Evolutionary conservation across 92 coral and sea anemone species (phyloP).

Genomic region (Epizoanthus rinbou): DNA sequence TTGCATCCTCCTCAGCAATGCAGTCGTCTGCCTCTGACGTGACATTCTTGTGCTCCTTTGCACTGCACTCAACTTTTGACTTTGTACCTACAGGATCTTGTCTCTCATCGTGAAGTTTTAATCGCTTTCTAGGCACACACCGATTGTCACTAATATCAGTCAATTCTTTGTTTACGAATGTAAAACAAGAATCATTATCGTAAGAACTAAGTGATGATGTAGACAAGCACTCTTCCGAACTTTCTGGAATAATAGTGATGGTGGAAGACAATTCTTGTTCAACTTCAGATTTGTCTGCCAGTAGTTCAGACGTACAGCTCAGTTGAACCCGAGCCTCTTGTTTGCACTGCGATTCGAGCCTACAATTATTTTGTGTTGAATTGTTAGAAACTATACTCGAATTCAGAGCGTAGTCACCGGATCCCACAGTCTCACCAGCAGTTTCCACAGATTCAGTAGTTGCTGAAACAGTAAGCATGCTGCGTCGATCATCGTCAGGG

Average conservation of each 20-base stretch:
- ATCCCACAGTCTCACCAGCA: not conserved
- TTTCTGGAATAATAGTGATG: conserved; percentile 21
- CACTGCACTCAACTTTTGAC: conserved; percentile 10
- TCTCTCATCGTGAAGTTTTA: not conserved
- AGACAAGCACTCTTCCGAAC: conserved; percentile 17
- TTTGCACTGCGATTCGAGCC: not conserved
- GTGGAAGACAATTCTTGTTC: not conserved
- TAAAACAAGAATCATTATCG: not conserved
- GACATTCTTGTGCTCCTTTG: conserved; percentile 24
- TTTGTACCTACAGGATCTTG: conserved; percentile 15
- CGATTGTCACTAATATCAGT: not conserved
- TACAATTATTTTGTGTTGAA: not conserved
- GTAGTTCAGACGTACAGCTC: not conserved
- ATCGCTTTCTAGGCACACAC: conserved; percentile 27
- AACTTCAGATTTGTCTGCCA: not conserved
- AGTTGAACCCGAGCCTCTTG: not conserved
- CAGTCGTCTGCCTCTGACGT: conserved; percentile 10
- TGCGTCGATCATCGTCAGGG: no score
- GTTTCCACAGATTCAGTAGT: not conserved
- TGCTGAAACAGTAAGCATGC: no score
- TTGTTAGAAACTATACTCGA: not conserved
- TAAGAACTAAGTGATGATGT: not conserved
- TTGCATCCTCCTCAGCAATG: conserved; percentile 30
- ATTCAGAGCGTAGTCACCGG: no score
- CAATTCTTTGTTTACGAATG: not conserved